Evolutionary conservation across 1,140 invertebrate species (phyloP).

Genomic region (Heterodera carotae): DNA sequence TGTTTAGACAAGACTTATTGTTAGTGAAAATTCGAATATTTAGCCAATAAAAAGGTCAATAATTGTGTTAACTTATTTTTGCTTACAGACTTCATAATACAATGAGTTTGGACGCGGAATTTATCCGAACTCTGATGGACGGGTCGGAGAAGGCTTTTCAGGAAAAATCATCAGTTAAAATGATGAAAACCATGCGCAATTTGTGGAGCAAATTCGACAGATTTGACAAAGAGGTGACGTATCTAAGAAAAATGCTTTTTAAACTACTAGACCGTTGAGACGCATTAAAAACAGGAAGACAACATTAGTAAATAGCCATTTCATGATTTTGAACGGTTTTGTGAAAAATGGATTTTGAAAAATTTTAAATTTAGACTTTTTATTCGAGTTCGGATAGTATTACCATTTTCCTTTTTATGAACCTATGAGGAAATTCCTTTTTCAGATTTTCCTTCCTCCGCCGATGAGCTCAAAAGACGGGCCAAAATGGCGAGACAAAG

Average conservation of each 20-base stretch:
- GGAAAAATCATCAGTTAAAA: neutral
- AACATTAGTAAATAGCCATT: too few species aligned
- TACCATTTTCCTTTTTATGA: too few species aligned
- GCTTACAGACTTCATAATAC: constrained; percentile 18
- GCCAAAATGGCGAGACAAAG: neutral
- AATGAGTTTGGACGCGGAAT: constrained; percentile 14
- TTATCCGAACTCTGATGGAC: constrained; percentile 14
- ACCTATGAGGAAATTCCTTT: neutral
- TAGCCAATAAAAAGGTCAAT: too few species aligned
- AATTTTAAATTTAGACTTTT: too few species aligned
- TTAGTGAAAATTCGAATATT: neutral
- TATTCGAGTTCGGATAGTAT: too few species aligned
- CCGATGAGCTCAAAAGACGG: neutral
- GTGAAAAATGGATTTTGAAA: too few species aligned
- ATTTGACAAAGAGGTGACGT: neutral
- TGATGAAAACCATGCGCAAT: neutral
- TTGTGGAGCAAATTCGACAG: neutral
- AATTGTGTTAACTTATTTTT: neutral
- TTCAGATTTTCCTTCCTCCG: neutral
- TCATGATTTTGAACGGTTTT: too few species aligned
- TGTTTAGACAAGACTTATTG: neutral
- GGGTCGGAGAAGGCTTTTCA: neutral
- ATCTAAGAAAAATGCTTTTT: too few species aligned
- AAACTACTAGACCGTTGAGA: too few species aligned
- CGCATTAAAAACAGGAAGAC: too few species aligned